Percentiles rank a stretch among this genome's conserved stretches.
These are phyloP conservation scores for Pseudoatta argentina DNA, from an alignment of 1,140 invertebrate genomes.

Conservation along the genomic window DNA sequence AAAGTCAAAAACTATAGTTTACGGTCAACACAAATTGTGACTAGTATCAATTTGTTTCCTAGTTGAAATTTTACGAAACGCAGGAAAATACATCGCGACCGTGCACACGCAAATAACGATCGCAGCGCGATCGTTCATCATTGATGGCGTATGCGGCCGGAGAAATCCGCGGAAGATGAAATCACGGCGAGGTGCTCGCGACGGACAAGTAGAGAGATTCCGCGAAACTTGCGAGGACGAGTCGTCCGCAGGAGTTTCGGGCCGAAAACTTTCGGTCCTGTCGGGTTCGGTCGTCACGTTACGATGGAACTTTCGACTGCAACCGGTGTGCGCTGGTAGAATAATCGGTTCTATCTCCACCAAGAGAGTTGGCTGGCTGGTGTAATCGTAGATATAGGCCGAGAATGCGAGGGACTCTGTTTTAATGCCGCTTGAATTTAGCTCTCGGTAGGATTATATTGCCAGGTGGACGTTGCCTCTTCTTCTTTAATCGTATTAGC, in stretches of 20 bases:
- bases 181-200: conserved; percentile 39
- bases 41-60: conserved; percentile 44
- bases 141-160: conserved; percentile 12
- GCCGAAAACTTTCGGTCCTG: conserved; percentile 59
- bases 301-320: conserved; percentile 69
- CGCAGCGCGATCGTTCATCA: conserved; percentile 31
- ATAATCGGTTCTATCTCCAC: conserved; percentile 66
- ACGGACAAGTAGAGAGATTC: conserved; percentile 54
- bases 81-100: conserved; percentile 1
- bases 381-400: conserved; percentile 60
- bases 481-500: conserved; percentile 36
- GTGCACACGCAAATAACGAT: conserved; percentile 36
- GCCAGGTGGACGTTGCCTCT: background rate
- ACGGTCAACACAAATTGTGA: conserved; percentile 47
- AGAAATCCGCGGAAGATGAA: conserved; percentile 33
- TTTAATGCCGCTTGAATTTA: conserved; percentile 44
- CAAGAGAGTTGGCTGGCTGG: conserved; percentile 34
- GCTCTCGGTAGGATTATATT: background rate
- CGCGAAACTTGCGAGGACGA: conserved; percentile 58
- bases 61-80: conserved; percentile 33
- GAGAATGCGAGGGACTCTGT: conserved; percentile 42
- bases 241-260: conserved; percentile 61
- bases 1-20: conserved; percentile 41
- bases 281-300: conserved; percentile 67
- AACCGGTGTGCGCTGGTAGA: conserved; percentile 64